Conservation (phyloP, 1,140 invertebrate species). For the Hirudo medicinalis region DNA sequence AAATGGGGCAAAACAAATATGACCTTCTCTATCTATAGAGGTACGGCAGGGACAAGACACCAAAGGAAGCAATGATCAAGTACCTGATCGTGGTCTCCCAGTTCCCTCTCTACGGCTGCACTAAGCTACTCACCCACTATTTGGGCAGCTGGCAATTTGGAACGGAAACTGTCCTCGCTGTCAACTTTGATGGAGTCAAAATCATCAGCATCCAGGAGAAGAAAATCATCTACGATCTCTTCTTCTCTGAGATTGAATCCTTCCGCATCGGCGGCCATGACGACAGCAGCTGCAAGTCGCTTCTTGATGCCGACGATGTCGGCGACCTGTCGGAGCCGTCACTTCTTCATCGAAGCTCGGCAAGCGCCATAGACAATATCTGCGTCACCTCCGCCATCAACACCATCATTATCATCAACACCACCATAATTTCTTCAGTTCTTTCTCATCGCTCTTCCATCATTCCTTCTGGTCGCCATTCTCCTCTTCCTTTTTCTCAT, state of each 20-base stretch:
- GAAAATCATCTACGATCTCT: conserved; percentile 18
- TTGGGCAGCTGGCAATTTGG: conserved; percentile 80
- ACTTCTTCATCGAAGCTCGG: not conserved
- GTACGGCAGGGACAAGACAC: conserved; percentile 76
- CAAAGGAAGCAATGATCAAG: conserved; percentile 78
- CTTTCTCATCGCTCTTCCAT: not conserved
- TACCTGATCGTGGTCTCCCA: conserved; percentile 93
- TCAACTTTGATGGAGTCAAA: conserved; percentile 73
- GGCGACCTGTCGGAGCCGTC: not conserved
- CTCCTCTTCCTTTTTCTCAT: not conserved
- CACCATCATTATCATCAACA: not conserved
- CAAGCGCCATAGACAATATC: not conserved
- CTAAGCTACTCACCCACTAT: conserved; percentile 79
- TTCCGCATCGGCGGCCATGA: conserved; percentile 9
- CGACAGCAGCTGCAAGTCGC: not conserved
- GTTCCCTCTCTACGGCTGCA: conserved; percentile 85
- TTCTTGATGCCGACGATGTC: not conserved
- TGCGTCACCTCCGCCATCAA: not conserved
- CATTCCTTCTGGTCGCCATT: conserved; percentile 1
- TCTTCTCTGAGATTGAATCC: conserved; percentile 19
- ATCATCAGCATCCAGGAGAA: conserved; percentile 29
- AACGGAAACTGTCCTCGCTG: conserved; percentile 58
- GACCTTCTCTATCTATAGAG: conserved; percentile 44
- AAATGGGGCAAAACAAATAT: not conserved
- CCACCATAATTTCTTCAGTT: too few relatives aligned